Evolutionary conservation across 1,140 invertebrate species (phyloP).

Genomic region (Cylas formicarius): DNA sequence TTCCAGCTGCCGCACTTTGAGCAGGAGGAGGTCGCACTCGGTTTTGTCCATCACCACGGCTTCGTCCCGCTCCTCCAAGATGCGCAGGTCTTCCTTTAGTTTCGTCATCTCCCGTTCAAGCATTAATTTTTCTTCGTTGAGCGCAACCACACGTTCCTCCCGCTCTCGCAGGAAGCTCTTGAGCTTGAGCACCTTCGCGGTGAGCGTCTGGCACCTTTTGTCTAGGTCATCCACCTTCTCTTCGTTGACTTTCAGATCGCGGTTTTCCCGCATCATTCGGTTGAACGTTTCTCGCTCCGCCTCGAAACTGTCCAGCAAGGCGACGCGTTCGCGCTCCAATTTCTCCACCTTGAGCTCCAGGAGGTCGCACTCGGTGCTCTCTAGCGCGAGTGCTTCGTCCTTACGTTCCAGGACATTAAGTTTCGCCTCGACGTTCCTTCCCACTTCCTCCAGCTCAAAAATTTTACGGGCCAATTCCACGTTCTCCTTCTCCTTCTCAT

Average conservation of each 20-base stretch:
- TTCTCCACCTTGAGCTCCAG: conserved; percentile 19
- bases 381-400: conserved; percentile 13
- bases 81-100: conserved; percentile 15
- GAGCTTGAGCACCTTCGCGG: conserved; percentile 11
- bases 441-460: conserved; percentile 14
- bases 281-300: conserved; percentile 19
- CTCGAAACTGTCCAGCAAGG: conserved; percentile 16
- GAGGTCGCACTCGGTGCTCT: conserved; percentile 16
- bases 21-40: conserved; percentile 18
- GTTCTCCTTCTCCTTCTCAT: conserved; percentile 21
- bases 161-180: conserved; percentile 17
- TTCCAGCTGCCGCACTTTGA: conserved; percentile 24
- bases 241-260: conserved; percentile 25
- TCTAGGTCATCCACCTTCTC: conserved; percentile 20
- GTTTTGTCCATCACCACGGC: conserved; percentile 18
- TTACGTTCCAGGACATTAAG: conserved; percentile 16
- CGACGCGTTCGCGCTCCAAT: conserved; percentile 16
- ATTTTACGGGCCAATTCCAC: conserved; percentile 15
- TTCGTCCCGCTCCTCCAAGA: conserved; percentile 23
- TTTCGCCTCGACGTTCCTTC: not conserved
- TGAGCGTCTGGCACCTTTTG: conserved; percentile 9
- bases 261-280: conserved; percentile 14
- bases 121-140: conserved; percentile 17
- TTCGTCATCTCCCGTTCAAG: conserved; percentile 23
- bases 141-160: conserved; percentile 15